phyloP scores from a whole-genome alignment of 2,888 invertebrate species.

The Mythimna albipuncta region DNA sequence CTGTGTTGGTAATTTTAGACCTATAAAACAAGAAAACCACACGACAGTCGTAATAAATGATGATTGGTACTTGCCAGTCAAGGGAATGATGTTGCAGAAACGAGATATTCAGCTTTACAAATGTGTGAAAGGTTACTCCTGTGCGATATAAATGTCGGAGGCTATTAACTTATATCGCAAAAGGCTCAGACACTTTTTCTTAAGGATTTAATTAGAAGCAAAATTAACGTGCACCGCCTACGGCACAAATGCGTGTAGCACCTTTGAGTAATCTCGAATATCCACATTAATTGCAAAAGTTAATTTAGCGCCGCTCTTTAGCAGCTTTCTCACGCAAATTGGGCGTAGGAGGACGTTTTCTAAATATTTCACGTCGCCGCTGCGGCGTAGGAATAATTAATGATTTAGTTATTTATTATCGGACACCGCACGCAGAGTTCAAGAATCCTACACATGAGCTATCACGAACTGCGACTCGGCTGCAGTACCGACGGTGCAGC shows the following conservation, averaged over 20 bases:
- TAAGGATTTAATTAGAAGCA: constrained; percentile 53
- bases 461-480: constrained; percentile 23
- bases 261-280: constrained; percentile 59
- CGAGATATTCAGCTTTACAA: constrained; percentile 52
- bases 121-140: constrained; percentile 53
- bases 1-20: constrained; percentile 59
- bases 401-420: constrained; percentile 76
- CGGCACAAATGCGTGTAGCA: constrained; percentile 37
- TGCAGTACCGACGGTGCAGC: constrained; percentile 9
- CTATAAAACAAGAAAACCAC: constrained; percentile 54
- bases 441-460: constrained; percentile 50
- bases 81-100: constrained; percentile 47
- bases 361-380: constrained; percentile 77
- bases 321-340: constrained; percentile 75
- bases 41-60: constrained; percentile 62
- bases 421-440: constrained; percentile 52
- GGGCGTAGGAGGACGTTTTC: constrained; percentile 78
- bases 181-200: constrained; percentile 17
- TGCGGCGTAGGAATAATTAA: constrained; percentile 76
- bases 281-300: constrained; percentile 71
- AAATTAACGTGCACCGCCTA: constrained; percentile 36
- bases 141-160: constrained; percentile 33
- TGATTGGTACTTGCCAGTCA: constrained; percentile 59
- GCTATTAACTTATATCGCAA: constrained; percentile 26
- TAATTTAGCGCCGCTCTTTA: constrained; percentile 69